These are phyloP conservation scores for Nannoperca australis DNA, from an alignment of 2,797 vertebrate species.

Conservation along the genomic window DNA sequence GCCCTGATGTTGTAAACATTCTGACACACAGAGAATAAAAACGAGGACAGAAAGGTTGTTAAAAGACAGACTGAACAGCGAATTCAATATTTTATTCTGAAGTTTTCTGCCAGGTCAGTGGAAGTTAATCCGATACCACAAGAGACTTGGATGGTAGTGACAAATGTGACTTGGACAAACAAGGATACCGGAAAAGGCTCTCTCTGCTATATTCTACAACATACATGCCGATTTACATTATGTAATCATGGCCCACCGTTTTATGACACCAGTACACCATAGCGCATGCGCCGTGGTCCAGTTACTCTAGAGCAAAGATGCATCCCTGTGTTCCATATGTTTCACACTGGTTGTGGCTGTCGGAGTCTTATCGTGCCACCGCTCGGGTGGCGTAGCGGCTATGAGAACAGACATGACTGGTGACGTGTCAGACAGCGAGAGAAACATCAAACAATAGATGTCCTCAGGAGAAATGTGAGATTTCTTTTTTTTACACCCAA, in stretches of 20 bases:
- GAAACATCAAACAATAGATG: conserved; percentile 14
- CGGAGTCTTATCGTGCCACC: conserved; percentile 13
- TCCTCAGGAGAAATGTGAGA: conserved; percentile 23
- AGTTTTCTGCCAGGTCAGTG: conserved; percentile 24
- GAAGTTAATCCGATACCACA: conserved; percentile 23
- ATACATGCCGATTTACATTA: conserved; percentile 24
- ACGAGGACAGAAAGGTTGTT: background rate
- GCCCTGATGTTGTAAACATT: conserved; percentile 8
- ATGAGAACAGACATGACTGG: conserved; percentile 24
- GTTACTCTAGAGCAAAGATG: conserved; percentile 27
- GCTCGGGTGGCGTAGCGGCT: conserved; percentile 26
- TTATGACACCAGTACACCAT: conserved; percentile 36
- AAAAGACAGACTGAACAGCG: background rate
- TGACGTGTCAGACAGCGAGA: conserved; percentile 17
- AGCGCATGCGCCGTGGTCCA: conserved; percentile 20
- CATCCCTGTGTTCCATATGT: conserved; percentile 32
- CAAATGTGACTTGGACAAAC: conserved; percentile 25
- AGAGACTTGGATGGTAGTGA: conserved; percentile 19
- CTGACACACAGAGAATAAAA: background rate
- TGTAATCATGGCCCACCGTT: conserved; percentile 33
- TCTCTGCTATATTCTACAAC: background rate
- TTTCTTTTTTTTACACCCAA: background rate
- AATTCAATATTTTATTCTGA: conserved; percentile 4
- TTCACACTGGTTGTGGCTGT: conserved; percentile 17
- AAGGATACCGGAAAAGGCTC: background rate